Evolutionary conservation across 2,888 invertebrate genomes (phyloP), one percentile per base, ranked within the genome.

Genomic region (Ichneumon xanthorius): DNA sequence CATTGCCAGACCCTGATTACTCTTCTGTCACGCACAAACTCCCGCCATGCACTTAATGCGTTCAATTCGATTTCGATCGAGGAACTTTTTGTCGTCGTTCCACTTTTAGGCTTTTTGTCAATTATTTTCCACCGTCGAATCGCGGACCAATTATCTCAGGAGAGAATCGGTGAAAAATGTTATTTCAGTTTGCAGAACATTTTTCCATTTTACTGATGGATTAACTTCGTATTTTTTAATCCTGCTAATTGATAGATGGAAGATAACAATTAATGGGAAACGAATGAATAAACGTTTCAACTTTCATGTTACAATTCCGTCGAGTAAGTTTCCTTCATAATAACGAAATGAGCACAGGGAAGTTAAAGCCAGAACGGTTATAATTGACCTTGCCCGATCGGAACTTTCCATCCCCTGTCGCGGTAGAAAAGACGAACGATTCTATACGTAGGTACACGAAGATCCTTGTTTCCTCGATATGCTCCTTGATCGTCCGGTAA

Each of bases 401-500:
- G 11, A 40, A 9, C 61, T 30, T 16, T 4, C 26, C 26, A 30
- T 16, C 14, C 61, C 30, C 33, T n/a, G 14, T 63, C 30, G 16
- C 7, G 61, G 16, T 33, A n/a, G 61, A 30, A 16, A 30, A 63
- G 16, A 16, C 16, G 26, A 61, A 61, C 61, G 30, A 63, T 63
- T 63, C 30, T 7, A n/a, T n/a, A 33, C 61, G 30, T 33, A 63
- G 2, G 55, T 19, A 61, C n/a, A 50, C 45, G 19, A 63, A n/a
- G 16, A 22, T 11, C 22, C 48, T 75, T 70, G 76, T 80, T 76
- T 61, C 63, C 68, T 33, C 61, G 70, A 71, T 82, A 71, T 82
- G 82, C 68, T 79, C 50, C 58, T 78, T 82, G 84, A 83, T 80
- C 48, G 63, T 80, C 53, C 75, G 63, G 73, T 80, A 80, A 87